Conservation (phyloP, 2,797 vertebrate species). For the Vireo griseus region DNA sequence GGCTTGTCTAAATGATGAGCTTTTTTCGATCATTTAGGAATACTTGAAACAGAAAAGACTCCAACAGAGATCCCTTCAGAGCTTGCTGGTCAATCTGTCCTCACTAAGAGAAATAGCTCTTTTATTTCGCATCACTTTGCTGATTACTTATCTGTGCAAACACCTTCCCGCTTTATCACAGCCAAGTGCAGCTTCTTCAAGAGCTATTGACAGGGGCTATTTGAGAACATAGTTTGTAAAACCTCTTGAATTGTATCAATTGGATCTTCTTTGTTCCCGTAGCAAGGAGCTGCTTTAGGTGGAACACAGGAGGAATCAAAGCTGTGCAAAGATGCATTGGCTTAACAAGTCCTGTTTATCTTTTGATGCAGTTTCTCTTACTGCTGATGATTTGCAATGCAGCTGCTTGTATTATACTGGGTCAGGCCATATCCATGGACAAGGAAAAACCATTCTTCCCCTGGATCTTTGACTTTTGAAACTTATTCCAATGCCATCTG, state of each 20-base stretch:
- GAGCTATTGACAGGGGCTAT: neutral
- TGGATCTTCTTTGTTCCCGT: neutral
- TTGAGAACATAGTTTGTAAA: neutral
- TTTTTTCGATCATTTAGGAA: neutral
- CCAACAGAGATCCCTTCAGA: neutral
- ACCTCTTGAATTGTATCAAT: neutral
- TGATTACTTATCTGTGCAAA: neutral
- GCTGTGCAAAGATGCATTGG: neutral
- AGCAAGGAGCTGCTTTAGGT: neutral
- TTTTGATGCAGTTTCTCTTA: neutral
- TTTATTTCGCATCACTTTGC: neutral
- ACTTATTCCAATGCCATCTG: neutral
- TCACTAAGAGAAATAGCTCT: neutral
- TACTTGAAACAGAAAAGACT: neutral
- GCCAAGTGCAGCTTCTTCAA: neutral
- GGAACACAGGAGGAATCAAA: neutral
- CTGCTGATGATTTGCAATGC: neutral
- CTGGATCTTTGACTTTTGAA: neutral
- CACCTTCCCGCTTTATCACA: neutral
- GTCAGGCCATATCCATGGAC: neutral
- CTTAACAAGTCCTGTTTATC: neutral
- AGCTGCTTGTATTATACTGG: neutral
- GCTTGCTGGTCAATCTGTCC: neutral
- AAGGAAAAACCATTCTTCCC: neutral
- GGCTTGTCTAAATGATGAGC: neutral